Evolutionary conservation across 1,140 invertebrate genomes (phyloP), one percentile per base, ranked within the genome.

Genomic region (Zaprionus lachaisei): DNA sequence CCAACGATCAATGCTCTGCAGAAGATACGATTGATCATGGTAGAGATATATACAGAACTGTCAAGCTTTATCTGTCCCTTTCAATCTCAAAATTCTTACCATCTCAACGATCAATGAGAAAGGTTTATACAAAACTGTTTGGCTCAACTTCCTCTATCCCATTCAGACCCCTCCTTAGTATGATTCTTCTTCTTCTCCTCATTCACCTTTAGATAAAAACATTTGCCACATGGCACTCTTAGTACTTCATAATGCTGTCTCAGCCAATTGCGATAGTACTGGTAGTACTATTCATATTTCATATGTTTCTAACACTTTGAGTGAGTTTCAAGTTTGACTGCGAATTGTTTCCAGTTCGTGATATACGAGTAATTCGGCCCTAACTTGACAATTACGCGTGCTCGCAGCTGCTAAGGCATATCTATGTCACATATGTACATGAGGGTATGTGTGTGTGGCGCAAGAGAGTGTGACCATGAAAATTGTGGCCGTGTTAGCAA

Each of bases 391-490:
- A 65, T 65, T 71, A 64, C 37, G 61, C 47, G 47, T 51, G 47
- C 47, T 51, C 11, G 47, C 60, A 71, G 66, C 57, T 28, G 26
- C 34, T 41, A 17, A 31, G 34, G 17, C 34, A 55, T 54, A 57
- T 72, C 24, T 66, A 66, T 66, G 70, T 56, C 69, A 66, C 51
- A 57, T 20, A 20, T 20, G 20, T 20, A 41, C 38, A n/a, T n/a
- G 15, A 41, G 38, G 4, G 15, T 41, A 15, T 41, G 28, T 34
- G 9, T 11, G 47, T 63, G 26, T 72, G 54, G 62, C 31, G 41
- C 54, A 37, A 28, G 51, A 37, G 41, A 66, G 54, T 66, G 70
- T 66, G 70, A 66, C 62, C 62, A 66, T 58, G 41, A 72, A 58
- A 58, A 26, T 12, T 57, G 57, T 72, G 70, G 54, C 62, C 62